These are phyloP conservation scores for Archips xylosteana DNA, from an alignment of 2,888 invertebrate species.

Conservation along the genomic window DNA sequence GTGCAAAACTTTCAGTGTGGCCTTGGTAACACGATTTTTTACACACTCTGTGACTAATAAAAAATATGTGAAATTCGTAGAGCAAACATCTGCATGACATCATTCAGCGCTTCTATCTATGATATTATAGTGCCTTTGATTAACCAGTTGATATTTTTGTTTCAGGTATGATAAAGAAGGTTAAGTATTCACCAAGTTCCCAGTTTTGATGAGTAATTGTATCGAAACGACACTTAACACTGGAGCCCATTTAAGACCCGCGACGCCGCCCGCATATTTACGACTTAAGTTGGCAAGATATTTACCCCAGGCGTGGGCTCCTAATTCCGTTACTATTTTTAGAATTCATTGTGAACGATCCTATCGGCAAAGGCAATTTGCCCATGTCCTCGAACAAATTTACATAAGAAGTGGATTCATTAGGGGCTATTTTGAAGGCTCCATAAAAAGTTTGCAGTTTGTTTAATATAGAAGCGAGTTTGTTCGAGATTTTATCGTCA, in stretches of 20 bases:
- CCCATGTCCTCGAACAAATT: conserved; percentile 28
- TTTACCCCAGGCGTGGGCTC: conserved; percentile 14
- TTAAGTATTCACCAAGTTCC: neutral
- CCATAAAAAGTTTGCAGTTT: conserved; percentile 21
- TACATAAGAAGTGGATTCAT: conserved; percentile 36
- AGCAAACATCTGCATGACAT: neutral
- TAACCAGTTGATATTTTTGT: neutral
- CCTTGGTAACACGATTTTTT: neutral
- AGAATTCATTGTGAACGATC: conserved; percentile 33
- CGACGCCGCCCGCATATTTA: conserved; percentile 24
- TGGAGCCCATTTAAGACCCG: conserved; percentile 2
- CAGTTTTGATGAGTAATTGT: conserved; percentile 10
- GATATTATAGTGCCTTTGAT: neutral
- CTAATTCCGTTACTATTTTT: conserved; percentile 33
- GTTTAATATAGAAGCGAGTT: conserved; percentile 3
- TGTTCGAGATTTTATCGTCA: conserved; percentile 8
- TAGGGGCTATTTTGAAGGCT: conserved; percentile 27
- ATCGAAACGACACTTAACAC: conserved; percentile 6
- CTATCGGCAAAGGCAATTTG: conserved; percentile 32
- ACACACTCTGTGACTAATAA: neutral
- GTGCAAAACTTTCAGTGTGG: too few relatives aligned
- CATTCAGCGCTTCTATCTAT: neutral
- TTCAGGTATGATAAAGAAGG: conserved; percentile 2
- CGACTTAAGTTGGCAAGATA: conserved; percentile 13
- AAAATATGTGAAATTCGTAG: conserved; percentile 4